Evolutionary conservation across 37 sponge, comb jelly and placozoan genomes (phyloP).

Genomic region (Mnemiopsis leidyi): DNA sequence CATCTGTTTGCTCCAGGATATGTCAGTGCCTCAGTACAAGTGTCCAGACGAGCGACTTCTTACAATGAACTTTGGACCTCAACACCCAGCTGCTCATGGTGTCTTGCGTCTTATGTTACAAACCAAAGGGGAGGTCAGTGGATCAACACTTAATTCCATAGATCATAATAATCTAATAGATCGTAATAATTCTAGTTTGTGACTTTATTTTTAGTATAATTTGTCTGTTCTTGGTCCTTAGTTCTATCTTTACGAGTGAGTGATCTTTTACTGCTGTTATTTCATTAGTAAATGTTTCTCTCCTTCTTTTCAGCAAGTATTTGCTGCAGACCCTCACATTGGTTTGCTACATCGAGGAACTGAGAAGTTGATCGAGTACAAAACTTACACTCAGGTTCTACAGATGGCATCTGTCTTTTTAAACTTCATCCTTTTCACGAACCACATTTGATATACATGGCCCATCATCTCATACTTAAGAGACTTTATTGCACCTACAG

Average conservation of each 20-base stretch:
- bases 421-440: too few relatives aligned
- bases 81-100: conserved; percentile 99
- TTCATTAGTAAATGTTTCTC: background rate
- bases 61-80: conserved; percentile 97
- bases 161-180: too few relatives aligned
- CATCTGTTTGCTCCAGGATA: conserved; percentile 11
- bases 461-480: too few relatives aligned
- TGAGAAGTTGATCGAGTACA: conserved; percentile 98
- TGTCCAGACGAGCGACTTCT: conserved; percentile 70
- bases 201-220: too few relatives aligned
- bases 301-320: conserved; percentile 75
- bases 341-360: conserved; percentile 97
- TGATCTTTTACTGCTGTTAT: too few relatives aligned
- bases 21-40: conserved; percentile 31
- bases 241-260: too few relatives aligned
- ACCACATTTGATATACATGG: too few relatives aligned
- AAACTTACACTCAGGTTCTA: conserved; percentile 95
- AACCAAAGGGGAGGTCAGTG: conserved; percentile 91
- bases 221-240: too few relatives aligned
- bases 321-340: conserved; percentile 91
- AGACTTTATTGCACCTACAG: too few relatives aligned
- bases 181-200: too few relatives aligned
- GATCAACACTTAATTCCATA: too few relatives aligned
- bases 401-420: too few relatives aligned
- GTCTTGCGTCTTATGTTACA: conserved; percentile 91